These are phyloP conservation scores for Willisornis vidua DNA, from an alignment of 2,113 vertebrate genomes.

Conservation along the genomic window DNA sequence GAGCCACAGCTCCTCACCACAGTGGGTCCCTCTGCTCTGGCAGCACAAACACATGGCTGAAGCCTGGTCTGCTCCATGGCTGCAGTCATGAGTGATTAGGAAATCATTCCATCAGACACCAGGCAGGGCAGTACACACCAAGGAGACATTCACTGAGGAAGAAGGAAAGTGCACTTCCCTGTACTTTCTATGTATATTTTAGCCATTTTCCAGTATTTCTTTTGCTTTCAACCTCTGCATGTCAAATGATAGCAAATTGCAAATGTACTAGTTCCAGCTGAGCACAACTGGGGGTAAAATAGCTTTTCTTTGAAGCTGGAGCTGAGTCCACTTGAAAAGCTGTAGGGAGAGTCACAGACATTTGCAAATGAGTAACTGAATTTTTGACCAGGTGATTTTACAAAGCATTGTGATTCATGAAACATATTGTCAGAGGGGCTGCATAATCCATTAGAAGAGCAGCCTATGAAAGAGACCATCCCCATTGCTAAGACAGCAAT, in stretches of 20 bases:
- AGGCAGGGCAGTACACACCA: background rate
- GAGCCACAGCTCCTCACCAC: background rate
- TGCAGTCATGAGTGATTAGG: background rate
- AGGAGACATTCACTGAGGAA: background rate
- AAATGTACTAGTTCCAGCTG: slow-evolving; percentile 29
- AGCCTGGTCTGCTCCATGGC: background rate
- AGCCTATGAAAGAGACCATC: background rate
- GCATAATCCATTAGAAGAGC: background rate
- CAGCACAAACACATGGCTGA: background rate
- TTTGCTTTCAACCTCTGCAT: slow-evolving; percentile 21
- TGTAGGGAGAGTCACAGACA: background rate
- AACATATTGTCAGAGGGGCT: background rate
- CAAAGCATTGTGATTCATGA: background rate
- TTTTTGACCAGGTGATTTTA: slow-evolving; percentile 8
- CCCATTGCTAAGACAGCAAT: background rate
- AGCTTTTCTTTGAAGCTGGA: slow-evolving; percentile 42
- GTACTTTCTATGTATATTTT: background rate
- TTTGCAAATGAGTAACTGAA: background rate
- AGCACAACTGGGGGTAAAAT: slow-evolving; percentile 27
- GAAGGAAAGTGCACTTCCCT: background rate
- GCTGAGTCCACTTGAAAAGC: slow-evolving; percentile 10
- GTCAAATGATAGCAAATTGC: slow-evolving; percentile 27
- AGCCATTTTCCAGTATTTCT: background rate
- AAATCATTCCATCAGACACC: background rate
- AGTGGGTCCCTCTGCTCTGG: background rate